Evolutionary conservation across 2,888 invertebrate species (phyloP), one percentile per base, ranked within the genome.

Genomic region (Dorcus parallelipipedus): DNA sequence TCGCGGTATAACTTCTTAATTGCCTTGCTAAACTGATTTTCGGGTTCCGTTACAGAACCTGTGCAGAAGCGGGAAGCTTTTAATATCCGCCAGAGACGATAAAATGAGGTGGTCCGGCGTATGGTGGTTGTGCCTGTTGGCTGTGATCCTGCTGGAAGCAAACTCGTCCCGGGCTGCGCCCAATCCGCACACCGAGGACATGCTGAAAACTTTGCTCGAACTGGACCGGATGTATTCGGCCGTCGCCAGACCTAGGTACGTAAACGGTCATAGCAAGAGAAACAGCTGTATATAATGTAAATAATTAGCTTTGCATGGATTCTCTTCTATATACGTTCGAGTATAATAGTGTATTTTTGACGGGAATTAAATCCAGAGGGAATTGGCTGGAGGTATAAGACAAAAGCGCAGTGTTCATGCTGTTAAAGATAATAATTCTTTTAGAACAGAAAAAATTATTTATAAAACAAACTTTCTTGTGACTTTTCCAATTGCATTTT

Each of bases 81-180:
- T 39, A 56, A 47, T 40, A 47, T 33, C 48, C 20, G 17, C 3
- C 14, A 48, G 48, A 14, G 14, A 8, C n/a, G 10, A 9, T 14
- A 52, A 48, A 57, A 76, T 76, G 76, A 73, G 69, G 73, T 74
- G 72, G 72, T 67, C 70, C 17, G 63, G 68, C 49, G 41, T 75
- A 39, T 71, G 71, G 67, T 73, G 71, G 73, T 64, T 75, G 41
- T 69, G 71, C 1, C 52, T 73, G 7, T 61, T 73, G 33, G 67
- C 70, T 23, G 67, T 71, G 23, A 62, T 71, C 38, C 41, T 64
- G 23, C 52, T 68, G 54, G 64, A 67, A 49, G 64, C 56, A 38
- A 62, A 58, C 38, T 60, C 54, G 43, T 58, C 60, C 9, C 47
- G 54, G 20, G 68, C 68, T 7, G 70, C 70, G 1, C 70, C 70